phyloP scores from a whole-genome alignment of 2,113 vertebrate genomes.

The Mesocricetus auratus region DNA sequence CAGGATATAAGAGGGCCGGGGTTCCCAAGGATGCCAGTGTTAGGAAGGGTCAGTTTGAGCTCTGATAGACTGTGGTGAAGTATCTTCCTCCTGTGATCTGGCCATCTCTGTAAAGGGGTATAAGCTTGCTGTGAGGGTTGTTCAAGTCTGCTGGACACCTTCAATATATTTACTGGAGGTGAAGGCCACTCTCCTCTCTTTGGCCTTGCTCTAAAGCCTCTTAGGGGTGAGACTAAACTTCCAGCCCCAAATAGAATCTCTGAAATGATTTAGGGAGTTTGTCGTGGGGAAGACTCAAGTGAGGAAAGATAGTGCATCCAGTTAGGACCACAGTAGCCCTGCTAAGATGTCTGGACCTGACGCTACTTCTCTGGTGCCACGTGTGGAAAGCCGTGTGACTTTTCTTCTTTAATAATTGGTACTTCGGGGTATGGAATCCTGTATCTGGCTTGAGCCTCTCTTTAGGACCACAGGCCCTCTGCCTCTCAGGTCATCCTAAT shows the following conservation, averaged over 20 bases:
- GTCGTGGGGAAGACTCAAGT: fast-evolving
- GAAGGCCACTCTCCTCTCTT: neutral
- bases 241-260: neutral
- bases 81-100: fast-evolving
- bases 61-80: neutral
- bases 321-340: neutral
- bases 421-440: neutral
- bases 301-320: no score
- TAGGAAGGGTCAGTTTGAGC: neutral
- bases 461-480: neutral
- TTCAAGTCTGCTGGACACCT: neutral
- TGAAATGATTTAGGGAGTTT: neutral
- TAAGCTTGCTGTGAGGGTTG: fast-evolving
- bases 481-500: neutral
- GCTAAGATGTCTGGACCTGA: fast-evolving
- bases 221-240: neutral
- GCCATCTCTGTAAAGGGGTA: fast-evolving
- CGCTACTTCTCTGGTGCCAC: neutral
- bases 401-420: neutral
- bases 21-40: neutral
- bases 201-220: neutral
- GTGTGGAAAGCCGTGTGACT: fast-evolving
- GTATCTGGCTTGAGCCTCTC: neutral
- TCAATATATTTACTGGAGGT: neutral
- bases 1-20: no score